Conservation (phyloP, 2,888 invertebrate genomes). For the Acleris holmiana region DNA sequence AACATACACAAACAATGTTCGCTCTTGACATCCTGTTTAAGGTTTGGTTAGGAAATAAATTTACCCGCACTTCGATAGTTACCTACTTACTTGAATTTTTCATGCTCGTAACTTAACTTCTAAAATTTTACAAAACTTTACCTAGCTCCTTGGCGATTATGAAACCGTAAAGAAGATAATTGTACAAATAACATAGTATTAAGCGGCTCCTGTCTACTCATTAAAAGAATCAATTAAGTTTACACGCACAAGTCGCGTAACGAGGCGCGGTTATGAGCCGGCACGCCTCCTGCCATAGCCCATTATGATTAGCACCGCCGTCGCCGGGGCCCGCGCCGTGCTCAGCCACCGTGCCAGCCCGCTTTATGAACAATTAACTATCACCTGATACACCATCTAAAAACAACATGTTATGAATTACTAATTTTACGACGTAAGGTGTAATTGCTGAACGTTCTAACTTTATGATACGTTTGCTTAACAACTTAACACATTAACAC, state of each 20-base stretch:
- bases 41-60: too few species aligned
- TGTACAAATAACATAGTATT: too few species aligned
- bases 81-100: too few species aligned
- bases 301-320: conserved; percentile 12
- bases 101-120: too few species aligned
- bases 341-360: conserved; percentile 62
- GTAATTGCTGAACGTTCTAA: conserved; percentile 68
- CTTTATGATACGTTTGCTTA: conserved; percentile 69
- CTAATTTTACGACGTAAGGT: conserved; percentile 73
- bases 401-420: conserved; percentile 80
- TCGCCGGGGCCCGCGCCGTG: conserved; percentile 42
- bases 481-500: conserved; percentile 63
- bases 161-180: too few species aligned
- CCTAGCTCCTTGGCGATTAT: too few species aligned
- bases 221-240: conserved; percentile 20
- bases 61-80: too few species aligned
- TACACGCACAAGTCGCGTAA: conserved; percentile 22
- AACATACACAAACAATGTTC: too few species aligned
- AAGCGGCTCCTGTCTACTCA: neutral
- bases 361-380: conserved; percentile 77
- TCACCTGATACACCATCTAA: conserved; percentile 76
- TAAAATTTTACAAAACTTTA: too few species aligned
- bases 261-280: conserved; percentile 20
- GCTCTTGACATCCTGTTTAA: too few species aligned
- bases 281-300: conserved; percentile 23